Evolutionary conservation across 2,888 invertebrate species (phyloP).

Genomic region (Venusia cambrica): DNA sequence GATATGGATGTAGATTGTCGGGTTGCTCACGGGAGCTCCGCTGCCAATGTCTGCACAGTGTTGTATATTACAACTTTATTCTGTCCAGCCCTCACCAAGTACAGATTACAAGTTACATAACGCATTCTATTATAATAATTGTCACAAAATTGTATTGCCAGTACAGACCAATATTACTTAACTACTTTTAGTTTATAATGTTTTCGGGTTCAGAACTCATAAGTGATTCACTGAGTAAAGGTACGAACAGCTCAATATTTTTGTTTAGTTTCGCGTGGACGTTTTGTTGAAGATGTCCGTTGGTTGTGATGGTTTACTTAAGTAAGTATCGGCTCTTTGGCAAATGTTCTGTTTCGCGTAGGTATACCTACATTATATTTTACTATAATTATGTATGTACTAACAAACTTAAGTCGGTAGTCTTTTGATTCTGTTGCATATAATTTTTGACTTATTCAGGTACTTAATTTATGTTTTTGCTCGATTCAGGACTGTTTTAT

Average conservation of each 20-base stretch:
- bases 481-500: conserved; percentile 35
- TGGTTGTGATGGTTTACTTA: conserved; percentile 81
- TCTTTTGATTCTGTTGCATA: conserved; percentile 43
- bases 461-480: conserved; percentile 43
- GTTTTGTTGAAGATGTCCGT: conserved; percentile 75
- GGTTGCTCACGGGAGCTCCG: conserved; percentile 37
- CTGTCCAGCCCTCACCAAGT: conserved; percentile 72
- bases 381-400: conserved; percentile 64
- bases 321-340: conserved; percentile 73
- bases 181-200: conserved; percentile 60
- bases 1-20: conserved; percentile 56
- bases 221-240: conserved; percentile 59
- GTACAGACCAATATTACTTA: conserved; percentile 64
- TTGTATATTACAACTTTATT: conserved; percentile 64
- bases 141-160: conserved; percentile 75
- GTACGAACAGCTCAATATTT: conserved; percentile 65
- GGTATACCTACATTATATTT: conserved; percentile 51
- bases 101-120: conserved; percentile 71
- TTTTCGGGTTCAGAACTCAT: conserved; percentile 65
- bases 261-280: conserved; percentile 61
- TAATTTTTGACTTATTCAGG: conserved; percentile 50
- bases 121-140: conserved; percentile 61
- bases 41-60: conserved; percentile 32
- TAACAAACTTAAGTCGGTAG: conserved; percentile 46
- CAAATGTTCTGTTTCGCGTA: conserved; percentile 61